Percentiles rank a stretch among this genome's conserved stretches.
Conservation (phyloP, 2,888 invertebrate species). For the Scaptomyza polygonia region DNA sequence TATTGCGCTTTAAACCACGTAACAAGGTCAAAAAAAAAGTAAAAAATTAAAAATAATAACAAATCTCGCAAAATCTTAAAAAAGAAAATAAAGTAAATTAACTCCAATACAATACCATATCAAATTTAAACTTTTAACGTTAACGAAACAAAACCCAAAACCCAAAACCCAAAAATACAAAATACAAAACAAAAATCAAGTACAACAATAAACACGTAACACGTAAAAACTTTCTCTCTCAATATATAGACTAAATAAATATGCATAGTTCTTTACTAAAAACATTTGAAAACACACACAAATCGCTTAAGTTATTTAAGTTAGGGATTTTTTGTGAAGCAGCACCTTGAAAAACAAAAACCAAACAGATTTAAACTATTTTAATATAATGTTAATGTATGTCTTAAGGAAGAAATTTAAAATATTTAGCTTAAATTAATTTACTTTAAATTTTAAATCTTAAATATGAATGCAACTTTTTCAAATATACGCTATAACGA, state of each 20-base stretch:
- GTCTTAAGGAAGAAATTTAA: constrained; percentile 6
- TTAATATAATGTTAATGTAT: neutral
- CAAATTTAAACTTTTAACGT: constrained; percentile 28
- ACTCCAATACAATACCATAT: constrained; percentile 23
- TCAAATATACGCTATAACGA: constrained; percentile 36
- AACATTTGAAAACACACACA: constrained; percentile 1
- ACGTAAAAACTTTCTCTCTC: constrained; percentile 3
- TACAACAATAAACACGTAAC: constrained; percentile 25
- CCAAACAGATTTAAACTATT: neutral
- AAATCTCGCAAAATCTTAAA: constrained; percentile 36
- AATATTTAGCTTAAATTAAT: constrained; percentile 41
- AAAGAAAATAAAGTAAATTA: constrained; percentile 21
- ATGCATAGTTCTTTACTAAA: constrained; percentile 11
- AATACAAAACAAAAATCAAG: constrained; percentile 17
- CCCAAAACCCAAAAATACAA: constrained; percentile 24
- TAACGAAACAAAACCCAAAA: constrained; percentile 39
- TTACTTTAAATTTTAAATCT: neutral
- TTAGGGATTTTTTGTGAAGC: constrained; percentile 20
- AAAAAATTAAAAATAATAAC: constrained; percentile 18
- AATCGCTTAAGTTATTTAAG: constrained; percentile 34
- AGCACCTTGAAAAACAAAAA: constrained; percentile 10
- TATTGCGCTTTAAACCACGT: constrained; percentile 27
- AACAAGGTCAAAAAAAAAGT: constrained; percentile 18
- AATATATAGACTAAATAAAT: constrained; percentile 8
- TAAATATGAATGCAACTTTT: constrained; percentile 43